Evolutionary conservation across 2,797 vertebrate species (phyloP).

Genomic region (Astyanax mexicanus): DNA sequence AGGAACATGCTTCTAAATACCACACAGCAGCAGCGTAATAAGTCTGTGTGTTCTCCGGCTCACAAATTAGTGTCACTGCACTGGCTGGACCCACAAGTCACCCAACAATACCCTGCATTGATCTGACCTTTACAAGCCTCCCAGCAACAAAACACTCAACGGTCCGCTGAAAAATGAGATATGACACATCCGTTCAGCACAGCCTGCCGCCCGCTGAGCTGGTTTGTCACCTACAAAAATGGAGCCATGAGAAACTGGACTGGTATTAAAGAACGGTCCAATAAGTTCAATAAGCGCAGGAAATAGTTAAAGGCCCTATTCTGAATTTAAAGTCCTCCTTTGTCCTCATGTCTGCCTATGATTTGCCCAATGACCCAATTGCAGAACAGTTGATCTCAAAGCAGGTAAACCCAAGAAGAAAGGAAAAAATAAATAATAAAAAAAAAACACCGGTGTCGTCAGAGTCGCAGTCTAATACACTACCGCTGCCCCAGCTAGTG

Average conservation of each 20-base stretch:
- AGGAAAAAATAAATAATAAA: too few relatives aligned
- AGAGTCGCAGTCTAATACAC: too few relatives aligned
- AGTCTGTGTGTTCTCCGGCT: conserved; percentile 8
- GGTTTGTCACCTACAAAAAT: conserved; percentile 14
- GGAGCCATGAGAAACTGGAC: neutral
- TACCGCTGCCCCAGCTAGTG: too few relatives aligned
- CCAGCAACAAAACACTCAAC: conserved; percentile 27
- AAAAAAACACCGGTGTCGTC: too few relatives aligned
- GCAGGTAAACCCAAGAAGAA: too few relatives aligned
- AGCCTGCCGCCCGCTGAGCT: neutral
- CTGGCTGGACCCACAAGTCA: conserved; percentile 13
- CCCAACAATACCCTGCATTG: conserved; percentile 42
- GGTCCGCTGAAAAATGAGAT: conserved; percentile 27
- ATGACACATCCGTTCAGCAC: conserved; percentile 39
- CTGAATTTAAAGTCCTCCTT: too few relatives aligned
- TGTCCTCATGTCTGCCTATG: too few relatives aligned
- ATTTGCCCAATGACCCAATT: too few relatives aligned
- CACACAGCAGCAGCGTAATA: conserved; percentile 15
- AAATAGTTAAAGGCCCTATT: conserved; percentile 1
- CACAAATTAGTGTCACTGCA: conserved; percentile 32
- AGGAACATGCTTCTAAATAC: neutral
- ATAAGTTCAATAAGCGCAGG: neutral
- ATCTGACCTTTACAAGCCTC: conserved; percentile 50
- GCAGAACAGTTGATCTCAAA: too few relatives aligned
- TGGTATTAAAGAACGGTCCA: conserved; percentile 8